Evolutionary conservation across 2,113 vertebrate genomes (phyloP), one percentile per base, ranked within the genome.

Genomic region (Corynorhinus townsendii): DNA sequence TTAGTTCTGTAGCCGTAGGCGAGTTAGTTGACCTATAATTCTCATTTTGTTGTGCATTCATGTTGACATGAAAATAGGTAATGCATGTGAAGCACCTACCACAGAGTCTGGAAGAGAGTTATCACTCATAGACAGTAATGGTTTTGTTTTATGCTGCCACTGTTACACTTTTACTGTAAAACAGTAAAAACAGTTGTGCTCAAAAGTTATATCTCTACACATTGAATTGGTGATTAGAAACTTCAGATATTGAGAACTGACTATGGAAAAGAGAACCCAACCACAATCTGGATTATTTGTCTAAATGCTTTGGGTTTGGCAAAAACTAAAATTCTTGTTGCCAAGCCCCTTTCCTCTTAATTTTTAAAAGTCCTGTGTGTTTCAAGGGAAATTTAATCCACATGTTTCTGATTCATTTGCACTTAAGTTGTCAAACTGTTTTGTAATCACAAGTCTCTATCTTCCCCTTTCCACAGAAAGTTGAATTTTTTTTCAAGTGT

Each of bases 361-460:
- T 96, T 97, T 96, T 81, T 90, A 96, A 97, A 95, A 93, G 75
- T 96, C 94, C 72, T 95, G 86, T 95, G 90, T 95, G 94, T 96
- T 97, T 97, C 86, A 97, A 96, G 96, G 94, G 86, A 96, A 95
- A 97, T 97, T 95, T 97, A 97, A 96, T 97, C 80, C 96, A 97
- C 95, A 87, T 97, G 96, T 96, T 97, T 96, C 95, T 95, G 73
- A 96, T 97, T 97, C 95, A 86, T 97, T 97, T 94, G 86, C 91
- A 96, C 92, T 97, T 92, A 97, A 96, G 69, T 87, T 97, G 96
- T 97, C 97, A 97, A 96, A 94, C 72, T 93, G 49, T 96, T 97
- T 97, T 94, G 92, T 97, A 96, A 95, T 95, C 83, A 64, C 56
- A 91, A 86, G 85, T 93, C 64, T 92, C 68, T 95, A 93, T 94